Evolutionary conservation across 2,797 vertebrate species (phyloP).

Genomic region (Smutsia gigantea): DNA sequence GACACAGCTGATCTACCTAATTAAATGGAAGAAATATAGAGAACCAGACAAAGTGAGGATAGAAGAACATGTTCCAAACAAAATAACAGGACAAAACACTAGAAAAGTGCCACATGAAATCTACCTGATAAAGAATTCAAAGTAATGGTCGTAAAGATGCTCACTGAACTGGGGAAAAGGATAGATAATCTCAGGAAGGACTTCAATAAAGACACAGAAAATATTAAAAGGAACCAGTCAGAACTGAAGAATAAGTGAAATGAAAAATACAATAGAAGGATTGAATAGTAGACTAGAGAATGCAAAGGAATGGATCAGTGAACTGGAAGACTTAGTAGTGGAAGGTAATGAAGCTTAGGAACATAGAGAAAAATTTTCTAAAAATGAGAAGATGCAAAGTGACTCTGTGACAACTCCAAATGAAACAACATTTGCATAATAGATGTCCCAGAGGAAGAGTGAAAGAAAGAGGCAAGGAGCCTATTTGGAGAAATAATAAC

Average conservation of each 20-base stretch:
- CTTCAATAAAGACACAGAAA: not conserved
- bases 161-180: not conserved
- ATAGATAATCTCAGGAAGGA: not conserved
- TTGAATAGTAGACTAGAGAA: not conserved
- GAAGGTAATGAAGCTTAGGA: not conserved
- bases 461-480: not conserved
- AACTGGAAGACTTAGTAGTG: not conserved
- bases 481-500: no score
- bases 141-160: not conserved
- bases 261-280: not conserved
- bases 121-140: not conserved
- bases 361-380: not conserved
- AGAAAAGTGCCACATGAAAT: not conserved
- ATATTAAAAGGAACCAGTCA: not conserved
- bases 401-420: not conserved
- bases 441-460: not conserved
- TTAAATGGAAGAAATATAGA: not conserved
- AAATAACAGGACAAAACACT: not conserved
- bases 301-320: not conserved
- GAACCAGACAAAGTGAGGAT: not conserved
- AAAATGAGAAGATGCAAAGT: not conserved
- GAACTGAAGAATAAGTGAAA: not conserved
- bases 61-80: not conserved
- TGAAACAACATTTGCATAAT: not conserved
- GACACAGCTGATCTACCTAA: not conserved